Evolutionary conservation across 2,888 invertebrate genomes (phyloP).

Genomic region (Drosophila nr. fundita): DNA sequence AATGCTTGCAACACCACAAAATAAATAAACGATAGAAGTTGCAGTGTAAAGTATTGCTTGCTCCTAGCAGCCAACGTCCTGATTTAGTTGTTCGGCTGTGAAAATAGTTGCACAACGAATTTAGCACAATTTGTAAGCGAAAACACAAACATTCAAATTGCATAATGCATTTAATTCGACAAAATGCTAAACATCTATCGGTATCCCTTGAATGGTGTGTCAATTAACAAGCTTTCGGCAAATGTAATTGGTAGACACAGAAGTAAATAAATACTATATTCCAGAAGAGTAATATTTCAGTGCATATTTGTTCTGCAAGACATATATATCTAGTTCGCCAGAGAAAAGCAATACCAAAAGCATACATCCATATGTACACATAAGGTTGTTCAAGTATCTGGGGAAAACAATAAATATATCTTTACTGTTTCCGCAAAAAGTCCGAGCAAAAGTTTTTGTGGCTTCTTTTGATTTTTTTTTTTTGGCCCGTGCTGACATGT

Average conservation of each 20-base stretch:
- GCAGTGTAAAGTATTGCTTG: slow-evolving; percentile 33
- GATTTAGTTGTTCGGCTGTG: slow-evolving; percentile 46
- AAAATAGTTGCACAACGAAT: slow-evolving; percentile 39
- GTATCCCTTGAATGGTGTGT: background rate
- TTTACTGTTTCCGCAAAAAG: background rate
- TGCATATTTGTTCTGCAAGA: background rate
- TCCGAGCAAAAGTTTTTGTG: background rate
- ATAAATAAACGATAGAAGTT: slow-evolving; percentile 56
- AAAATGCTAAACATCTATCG: background rate
- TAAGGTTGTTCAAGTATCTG: background rate
- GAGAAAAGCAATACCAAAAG: background rate
- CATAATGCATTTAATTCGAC: slow-evolving; percentile 3
- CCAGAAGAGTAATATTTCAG: background rate
- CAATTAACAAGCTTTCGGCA: background rate
- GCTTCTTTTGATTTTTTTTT: background rate
- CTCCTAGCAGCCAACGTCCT: slow-evolving; percentile 26
- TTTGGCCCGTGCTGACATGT: background rate
- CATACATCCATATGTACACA: background rate
- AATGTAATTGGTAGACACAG: background rate
- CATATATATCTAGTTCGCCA: too few relatives aligned
- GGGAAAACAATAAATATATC: slow-evolving; percentile 1
- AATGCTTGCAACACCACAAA: slow-evolving; percentile 40
- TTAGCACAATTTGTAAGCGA: slow-evolving; percentile 40
- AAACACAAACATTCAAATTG: slow-evolving; percentile 12
- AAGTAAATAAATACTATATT: background rate